Conservation (phyloP, 2,797 vertebrate genomes). For the Sorex maritimensis region DNA sequence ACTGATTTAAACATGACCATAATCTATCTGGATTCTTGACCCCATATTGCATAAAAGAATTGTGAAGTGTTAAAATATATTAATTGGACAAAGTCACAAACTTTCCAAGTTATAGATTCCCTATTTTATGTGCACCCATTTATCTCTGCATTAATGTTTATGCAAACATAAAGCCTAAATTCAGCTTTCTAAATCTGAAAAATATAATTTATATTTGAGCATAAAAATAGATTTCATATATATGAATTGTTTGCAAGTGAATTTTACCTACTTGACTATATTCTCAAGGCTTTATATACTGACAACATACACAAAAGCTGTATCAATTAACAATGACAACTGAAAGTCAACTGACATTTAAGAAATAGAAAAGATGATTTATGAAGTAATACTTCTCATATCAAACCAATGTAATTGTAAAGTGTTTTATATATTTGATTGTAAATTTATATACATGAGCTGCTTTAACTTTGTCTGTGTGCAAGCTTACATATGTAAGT, state of each 20-base stretch:
- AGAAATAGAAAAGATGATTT: slow-evolving; percentile 51
- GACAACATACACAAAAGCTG: neutral
- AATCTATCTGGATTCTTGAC: slow-evolving; percentile 71
- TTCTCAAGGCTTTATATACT: neutral
- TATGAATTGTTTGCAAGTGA: slow-evolving; percentile 28
- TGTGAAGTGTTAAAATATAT: slow-evolving; percentile 72
- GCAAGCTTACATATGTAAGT: neutral
- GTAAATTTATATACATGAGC: neutral
- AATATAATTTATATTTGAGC: slow-evolving; percentile 27
- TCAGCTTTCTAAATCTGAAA: neutral
- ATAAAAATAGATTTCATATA: slow-evolving; percentile 31
- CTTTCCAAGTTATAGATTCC: slow-evolving; percentile 11
- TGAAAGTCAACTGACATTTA: slow-evolving; percentile 53
- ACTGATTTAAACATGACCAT: slow-evolving; percentile 64
- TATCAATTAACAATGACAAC: slow-evolving; percentile 23
- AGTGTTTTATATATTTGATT: neutral
- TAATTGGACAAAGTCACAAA: slow-evolving; percentile 73
- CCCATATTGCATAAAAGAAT: slow-evolving; percentile 72
- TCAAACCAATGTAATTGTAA: slow-evolving; percentile 35
- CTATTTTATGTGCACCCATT: neutral
- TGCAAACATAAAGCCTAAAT: slow-evolving; percentile 17
- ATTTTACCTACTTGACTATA: slow-evolving; percentile 12
- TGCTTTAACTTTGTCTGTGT: neutral
- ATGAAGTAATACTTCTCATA: neutral
- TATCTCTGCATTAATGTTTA: neutral